phyloP scores from a whole-genome alignment of 1,140 invertebrate species.

The Cotesia chilonis region DNA sequence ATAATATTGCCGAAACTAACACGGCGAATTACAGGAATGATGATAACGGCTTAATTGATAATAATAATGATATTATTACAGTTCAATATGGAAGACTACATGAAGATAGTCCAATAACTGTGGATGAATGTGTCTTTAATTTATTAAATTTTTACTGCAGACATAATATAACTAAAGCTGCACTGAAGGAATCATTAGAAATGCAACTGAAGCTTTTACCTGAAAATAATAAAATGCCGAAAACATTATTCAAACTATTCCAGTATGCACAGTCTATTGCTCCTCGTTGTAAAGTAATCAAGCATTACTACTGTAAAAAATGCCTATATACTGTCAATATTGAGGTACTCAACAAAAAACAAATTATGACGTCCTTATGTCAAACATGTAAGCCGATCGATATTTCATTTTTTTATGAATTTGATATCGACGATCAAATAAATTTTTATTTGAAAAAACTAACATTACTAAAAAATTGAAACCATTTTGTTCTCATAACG shows the following conservation, averaged over 20 bases:
- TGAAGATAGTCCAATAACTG: constrained; percentile 22
- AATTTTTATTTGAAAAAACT: constrained; percentile 39
- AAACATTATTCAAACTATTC: constrained; percentile 34
- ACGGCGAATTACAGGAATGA: not conserved
- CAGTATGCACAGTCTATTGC: constrained; percentile 31
- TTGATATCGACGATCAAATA: constrained; percentile 36
- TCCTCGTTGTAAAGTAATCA: constrained; percentile 31
- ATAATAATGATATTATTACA: not conserved
- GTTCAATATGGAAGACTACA: constrained; percentile 11
- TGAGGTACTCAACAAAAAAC: not conserved
- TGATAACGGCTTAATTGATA: not conserved
- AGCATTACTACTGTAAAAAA: constrained; percentile 39
- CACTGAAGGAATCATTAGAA: constrained; percentile 25
- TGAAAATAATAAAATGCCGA: constrained; percentile 1
- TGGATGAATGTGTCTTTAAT: constrained; percentile 6
- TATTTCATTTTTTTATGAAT: constrained; percentile 33
- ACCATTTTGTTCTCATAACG: not conserved
- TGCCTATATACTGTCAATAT: constrained; percentile 27
- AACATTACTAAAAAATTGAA: constrained; percentile 36
- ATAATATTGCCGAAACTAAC: not conserved
- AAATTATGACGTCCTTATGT: constrained; percentile 15
- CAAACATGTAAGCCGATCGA: not conserved
- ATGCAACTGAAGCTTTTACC: constrained; percentile 23
- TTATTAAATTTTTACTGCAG: not conserved
- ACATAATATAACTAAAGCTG: constrained; percentile 24